Conservation (phyloP, 2,113 vertebrate genomes). For the Tyto alba region DNA sequence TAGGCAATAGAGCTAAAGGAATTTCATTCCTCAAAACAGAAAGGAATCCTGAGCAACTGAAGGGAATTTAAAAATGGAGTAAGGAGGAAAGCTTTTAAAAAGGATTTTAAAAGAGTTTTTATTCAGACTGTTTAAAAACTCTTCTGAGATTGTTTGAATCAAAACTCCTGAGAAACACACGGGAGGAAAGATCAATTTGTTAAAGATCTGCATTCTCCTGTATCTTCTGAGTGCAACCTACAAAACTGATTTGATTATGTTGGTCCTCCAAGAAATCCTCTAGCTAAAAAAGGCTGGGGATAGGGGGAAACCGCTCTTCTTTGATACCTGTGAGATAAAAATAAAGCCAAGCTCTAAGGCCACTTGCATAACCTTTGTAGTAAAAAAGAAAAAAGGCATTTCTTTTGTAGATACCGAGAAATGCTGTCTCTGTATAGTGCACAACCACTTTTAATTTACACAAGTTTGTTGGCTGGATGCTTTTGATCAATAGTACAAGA, state of each 20-base stretch:
- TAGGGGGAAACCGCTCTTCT: not conserved
- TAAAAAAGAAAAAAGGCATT: not conserved
- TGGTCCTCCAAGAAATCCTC: not conserved
- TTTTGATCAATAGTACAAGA: not conserved
- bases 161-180: not conserved
- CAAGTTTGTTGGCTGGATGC: not conserved
- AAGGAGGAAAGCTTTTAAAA: not conserved
- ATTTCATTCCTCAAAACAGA: slow-evolving; percentile 26
- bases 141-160: not conserved
- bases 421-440: not conserved
- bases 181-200: not conserved
- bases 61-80: not conserved
- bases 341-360: not conserved
- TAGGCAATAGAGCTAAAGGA: not conserved
- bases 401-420: not conserved
- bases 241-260: not conserved
- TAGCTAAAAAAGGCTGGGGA: not conserved
- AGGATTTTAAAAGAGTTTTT: not conserved
- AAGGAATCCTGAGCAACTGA: not conserved
- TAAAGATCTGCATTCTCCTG: not conserved
- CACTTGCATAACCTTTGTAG: slow-evolving; percentile 2
- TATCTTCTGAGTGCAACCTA: not conserved
- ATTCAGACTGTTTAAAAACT: not conserved
- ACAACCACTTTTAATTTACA: not conserved
- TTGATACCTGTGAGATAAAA: not conserved